Percentiles rank a stretch among this genome's conserved stretches.
These are phyloP conservation scores for Ophthalmolycus amberensis DNA, from an alignment of 2,113 vertebrate genomes.

Conservation along the genomic window DNA sequence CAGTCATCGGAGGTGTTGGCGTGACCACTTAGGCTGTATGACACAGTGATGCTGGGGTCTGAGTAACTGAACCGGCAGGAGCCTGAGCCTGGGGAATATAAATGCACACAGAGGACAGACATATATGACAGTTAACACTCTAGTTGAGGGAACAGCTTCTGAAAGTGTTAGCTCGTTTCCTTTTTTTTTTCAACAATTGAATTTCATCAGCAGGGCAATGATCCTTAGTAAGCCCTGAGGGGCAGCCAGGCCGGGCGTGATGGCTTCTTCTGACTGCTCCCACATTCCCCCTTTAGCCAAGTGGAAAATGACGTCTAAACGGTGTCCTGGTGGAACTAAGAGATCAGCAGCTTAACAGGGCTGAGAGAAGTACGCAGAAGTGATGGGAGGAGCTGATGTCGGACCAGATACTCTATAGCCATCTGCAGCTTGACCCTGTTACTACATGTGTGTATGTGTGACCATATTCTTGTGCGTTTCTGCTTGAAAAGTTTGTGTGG, in stretches of 20 bases:
- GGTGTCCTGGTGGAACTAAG: constrained; percentile 53
- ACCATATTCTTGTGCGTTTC: background rate
- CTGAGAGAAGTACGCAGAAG: constrained; percentile 36
- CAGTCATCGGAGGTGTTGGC: constrained; percentile 88
- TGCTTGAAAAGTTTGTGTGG: constrained; percentile 4
- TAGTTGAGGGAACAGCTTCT: constrained; percentile 4
- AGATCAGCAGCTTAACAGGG: constrained; percentile 54
- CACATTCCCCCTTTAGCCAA: constrained; percentile 22
- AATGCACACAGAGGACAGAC: constrained; percentile 51
- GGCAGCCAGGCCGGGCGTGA: constrained; percentile 10
- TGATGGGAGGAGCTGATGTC: constrained; percentile 4
- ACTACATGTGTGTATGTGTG: background rate
- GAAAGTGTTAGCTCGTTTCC: constrained; percentile 29
- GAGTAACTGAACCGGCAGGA: constrained; percentile 96
- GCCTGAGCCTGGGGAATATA: constrained; percentile 88
- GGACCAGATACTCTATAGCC: background rate
- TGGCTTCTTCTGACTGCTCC: constrained; percentile 39
- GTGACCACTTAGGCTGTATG: constrained; percentile 86
- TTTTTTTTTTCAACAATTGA: constrained; percentile 23
- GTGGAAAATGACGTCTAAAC: constrained; percentile 58
- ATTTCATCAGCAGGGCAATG: constrained; percentile 46
- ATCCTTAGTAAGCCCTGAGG: constrained; percentile 15
- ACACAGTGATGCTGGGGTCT: constrained; percentile 92
- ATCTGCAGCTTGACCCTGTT: background rate
- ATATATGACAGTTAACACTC: constrained; percentile 20